These are phyloP conservation scores for Eulemur coronatus DNA, from an alignment of 2,797 vertebrate genomes.

Conservation along the genomic window DNA sequence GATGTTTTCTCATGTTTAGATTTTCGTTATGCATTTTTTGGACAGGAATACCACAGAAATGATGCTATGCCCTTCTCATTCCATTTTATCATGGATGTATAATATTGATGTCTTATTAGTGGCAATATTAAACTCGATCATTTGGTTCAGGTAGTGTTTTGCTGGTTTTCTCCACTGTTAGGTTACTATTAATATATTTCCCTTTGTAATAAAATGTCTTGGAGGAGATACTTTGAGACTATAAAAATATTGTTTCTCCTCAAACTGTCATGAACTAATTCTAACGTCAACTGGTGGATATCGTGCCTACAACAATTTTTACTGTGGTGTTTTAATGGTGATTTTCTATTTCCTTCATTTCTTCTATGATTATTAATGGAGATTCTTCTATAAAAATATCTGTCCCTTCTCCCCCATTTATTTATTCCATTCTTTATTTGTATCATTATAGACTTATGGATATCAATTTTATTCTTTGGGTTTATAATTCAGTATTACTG, in stretches of 20 bases:
- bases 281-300: not conserved
- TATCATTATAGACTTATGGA: not conserved
- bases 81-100: not conserved
- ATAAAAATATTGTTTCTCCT: constrained; percentile 33
- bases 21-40: not conserved
- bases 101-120: not conserved
- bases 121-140: constrained; percentile 15
- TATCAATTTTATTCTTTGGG: not conserved
- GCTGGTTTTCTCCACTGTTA: not conserved
- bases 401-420: not conserved
- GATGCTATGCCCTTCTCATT: not conserved
- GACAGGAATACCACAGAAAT: constrained; percentile 31
- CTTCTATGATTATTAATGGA: not conserved
- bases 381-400: not conserved
- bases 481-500: constrained; percentile 4
- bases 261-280: not conserved
- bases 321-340: not conserved
- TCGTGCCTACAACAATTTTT: constrained; percentile 3
- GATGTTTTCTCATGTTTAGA: constrained; percentile 11
- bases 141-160: constrained; percentile 26
- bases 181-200: not conserved
- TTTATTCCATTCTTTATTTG: constrained; percentile 1
- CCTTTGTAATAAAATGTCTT: constrained; percentile 36
- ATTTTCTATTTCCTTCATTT: not conserved
- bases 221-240: not conserved